phyloP scores from a whole-genome alignment of 2,888 invertebrate species.

The Acanthosepion esculentum region DNA sequence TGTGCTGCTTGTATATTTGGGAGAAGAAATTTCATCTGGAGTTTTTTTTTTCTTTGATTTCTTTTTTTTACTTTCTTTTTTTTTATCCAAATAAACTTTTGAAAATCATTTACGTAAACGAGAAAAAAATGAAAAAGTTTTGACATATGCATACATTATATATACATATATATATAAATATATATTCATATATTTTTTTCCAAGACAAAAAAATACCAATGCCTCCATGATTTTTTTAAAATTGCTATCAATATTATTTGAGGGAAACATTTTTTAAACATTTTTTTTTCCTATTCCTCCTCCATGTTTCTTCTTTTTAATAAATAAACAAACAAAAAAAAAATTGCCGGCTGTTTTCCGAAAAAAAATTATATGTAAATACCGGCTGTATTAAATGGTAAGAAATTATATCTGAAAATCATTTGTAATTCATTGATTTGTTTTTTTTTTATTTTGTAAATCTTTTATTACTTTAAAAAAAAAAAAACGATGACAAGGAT shows the following conservation, averaged over 20 bases:
- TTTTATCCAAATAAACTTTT: neutral
- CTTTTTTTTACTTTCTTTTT: neutral
- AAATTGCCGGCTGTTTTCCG: neutral
- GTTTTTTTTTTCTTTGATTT: neutral
- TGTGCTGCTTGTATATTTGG: neutral
- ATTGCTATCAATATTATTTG: neutral
- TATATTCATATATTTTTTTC: conserved; percentile 36
- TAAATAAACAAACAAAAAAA: neutral
- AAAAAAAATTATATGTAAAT: neutral
- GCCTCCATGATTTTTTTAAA: conserved; percentile 14
- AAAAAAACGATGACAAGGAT: neutral
- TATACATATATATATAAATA: conserved; percentile 9
- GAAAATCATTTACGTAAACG: neutral
- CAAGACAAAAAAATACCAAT: neutral
- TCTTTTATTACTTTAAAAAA: neutral
- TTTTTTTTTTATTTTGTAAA: neutral
- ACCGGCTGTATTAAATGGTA: neutral
- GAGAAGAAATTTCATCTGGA: conserved; percentile 18
- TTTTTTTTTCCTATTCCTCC: neutral
- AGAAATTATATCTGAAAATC: conserved; percentile 19
- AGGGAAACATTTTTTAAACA: neutral
- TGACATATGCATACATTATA: conserved; percentile 35
- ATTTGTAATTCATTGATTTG: neutral
- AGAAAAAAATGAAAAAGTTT: neutral
- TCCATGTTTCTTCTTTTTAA: neutral